phyloP scores from a whole-genome alignment of 2,888 invertebrate species.

The Drosophila mimica region DNA sequence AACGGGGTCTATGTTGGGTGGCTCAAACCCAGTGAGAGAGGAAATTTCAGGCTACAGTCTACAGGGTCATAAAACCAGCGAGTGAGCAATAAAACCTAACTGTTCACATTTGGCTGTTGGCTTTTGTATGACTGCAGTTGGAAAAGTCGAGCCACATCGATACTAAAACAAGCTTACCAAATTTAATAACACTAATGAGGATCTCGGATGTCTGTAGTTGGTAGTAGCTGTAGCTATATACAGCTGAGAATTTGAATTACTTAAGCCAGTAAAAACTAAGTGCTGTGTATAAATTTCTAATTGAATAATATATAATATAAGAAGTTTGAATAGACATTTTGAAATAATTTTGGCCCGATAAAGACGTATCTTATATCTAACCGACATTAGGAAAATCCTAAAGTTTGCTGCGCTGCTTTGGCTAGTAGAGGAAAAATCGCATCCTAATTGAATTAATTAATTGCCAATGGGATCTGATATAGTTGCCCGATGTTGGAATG shows the following conservation, averaged over 20 bases:
- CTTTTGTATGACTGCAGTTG: slow-evolving; percentile 6
- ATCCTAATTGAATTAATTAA: neutral
- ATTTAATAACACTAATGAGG: slow-evolving; percentile 9
- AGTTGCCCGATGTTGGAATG: neutral
- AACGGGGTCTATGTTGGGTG: slow-evolving; percentile 9
- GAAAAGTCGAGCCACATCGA: slow-evolving; percentile 1
- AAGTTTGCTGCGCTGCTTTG: neutral
- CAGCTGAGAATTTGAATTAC: neutral
- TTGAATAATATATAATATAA: neutral
- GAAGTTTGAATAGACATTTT: neutral
- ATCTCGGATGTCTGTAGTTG: neutral
- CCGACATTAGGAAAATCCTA: neutral
- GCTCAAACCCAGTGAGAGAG: neutral
- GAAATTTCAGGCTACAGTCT: slow-evolving; percentile 54
- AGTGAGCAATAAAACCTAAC: slow-evolving; percentile 71
- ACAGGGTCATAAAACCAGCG: slow-evolving; percentile 65
- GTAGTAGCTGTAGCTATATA: neutral
- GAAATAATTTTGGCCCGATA: too few species aligned
- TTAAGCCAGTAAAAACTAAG: neutral
- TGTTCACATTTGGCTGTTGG: slow-evolving; percentile 60
- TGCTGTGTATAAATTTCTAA: neutral
- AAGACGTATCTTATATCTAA: neutral
- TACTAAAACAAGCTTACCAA: slow-evolving; percentile 20
- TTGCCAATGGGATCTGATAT: neutral
- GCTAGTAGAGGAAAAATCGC: neutral